These are phyloP conservation scores for Trichechus manatus DNA, from an alignment of 2,113 vertebrate species.

Conservation along the genomic window DNA sequence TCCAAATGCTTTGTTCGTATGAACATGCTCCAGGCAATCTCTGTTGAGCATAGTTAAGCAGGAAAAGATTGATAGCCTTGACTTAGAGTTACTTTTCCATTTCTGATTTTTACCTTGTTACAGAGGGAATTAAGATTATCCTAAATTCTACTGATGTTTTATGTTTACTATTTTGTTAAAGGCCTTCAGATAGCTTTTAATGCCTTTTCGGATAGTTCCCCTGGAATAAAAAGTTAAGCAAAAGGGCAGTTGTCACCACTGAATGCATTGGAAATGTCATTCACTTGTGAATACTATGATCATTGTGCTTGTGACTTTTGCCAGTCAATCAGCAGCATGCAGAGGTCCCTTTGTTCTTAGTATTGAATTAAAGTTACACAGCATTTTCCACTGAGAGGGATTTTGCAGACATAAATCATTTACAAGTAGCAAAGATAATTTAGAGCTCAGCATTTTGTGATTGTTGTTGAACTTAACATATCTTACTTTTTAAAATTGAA, in stretches of 20 bases:
- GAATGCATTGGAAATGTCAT: background rate
- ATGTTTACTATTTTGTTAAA: conserved; percentile 45
- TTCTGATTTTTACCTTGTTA: background rate
- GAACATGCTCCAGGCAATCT: background rate
- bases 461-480: background rate
- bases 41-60: background rate
- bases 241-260: background rate
- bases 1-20: background rate
- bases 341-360: background rate
- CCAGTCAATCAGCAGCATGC: background rate
- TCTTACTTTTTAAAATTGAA: background rate
- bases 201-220: conserved; percentile 36
- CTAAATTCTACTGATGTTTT: background rate
- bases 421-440: conserved; percentile 21
- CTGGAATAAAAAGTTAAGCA: background rate
- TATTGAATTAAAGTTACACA: background rate
- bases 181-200: conserved; percentile 1
- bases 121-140: background rate
- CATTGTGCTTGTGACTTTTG: background rate
- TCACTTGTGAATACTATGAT: background rate
- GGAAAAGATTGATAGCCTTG: background rate
- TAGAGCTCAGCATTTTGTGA: background rate
- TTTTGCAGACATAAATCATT: background rate
- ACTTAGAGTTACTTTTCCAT: background rate
- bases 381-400: background rate